Evolutionary conservation across 2,888 invertebrate species (phyloP), one percentile per base, ranked within the genome.

Genomic region (Megaustenia siamemsis): DNA sequence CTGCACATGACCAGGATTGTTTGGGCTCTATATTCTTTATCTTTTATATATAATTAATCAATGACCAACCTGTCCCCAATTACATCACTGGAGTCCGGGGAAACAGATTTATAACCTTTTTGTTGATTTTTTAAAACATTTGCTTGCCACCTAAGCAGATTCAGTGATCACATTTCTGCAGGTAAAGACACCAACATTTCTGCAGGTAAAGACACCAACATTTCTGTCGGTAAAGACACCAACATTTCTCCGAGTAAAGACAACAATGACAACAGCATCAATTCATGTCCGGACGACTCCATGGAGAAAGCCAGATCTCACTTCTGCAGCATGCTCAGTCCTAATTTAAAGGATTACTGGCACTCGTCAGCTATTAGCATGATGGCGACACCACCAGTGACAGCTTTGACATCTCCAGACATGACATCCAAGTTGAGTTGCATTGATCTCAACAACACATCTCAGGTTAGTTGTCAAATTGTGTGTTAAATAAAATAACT

Each of bases 241-340:
- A n/a, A n/a, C 24, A 15, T 35, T 56, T 56, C 43, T 24, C 6
- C 8, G 6, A 71, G 32, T 32, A 24, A 40, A 15, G 6, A 18
- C 18, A 40, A 71, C 71, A 71, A 43, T 24, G 40, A n/a, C 71
- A 71, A 15, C 24, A 8, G 8, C 24, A 8, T 21, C 24, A 32
- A 15, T 45, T 32, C 4, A 32, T 1, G 18, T n/a, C 32, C 75
- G 53, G 35, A 35, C 32, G 53, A 40, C 1, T 77, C 77, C n/a
- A 63, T 77, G 38, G 77, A 77, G 45, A 77, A 43, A 77, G 60
- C 77, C 6, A 38, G 77, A 2, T 60, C 77, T 38, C 35, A 60
- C n/a, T 40, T 60, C 15, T 60, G 35, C 24, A 15, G 56, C 38
- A 77, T 15, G 2, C 28, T 77, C 0, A 77, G 60, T 43, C 77